Base-by-base conservation (phyloP, 53 echinoderm and acorn worm species). In the Crossaster papposus region DNA sequence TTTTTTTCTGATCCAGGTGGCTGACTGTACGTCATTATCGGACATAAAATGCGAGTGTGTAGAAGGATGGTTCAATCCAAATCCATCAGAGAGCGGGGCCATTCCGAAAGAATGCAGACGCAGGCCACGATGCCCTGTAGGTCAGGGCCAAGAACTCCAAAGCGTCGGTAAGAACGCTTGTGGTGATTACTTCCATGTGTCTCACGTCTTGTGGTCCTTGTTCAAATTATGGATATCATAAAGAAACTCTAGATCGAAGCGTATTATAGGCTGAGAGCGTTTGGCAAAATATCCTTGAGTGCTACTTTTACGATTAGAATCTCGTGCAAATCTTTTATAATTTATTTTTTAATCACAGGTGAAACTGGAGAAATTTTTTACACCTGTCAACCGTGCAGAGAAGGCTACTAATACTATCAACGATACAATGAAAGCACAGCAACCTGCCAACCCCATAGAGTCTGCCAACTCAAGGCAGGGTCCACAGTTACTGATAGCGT, bases 11-110 rank as follows among this genome's bases (percentile, higher is more conserved):
- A 18, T 44, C 22, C n/a, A 82, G 82, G 65, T 65, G 8, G 30
- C 36, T 65, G 37, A 82, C 26, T 82, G 82, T 44, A 82, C 82
- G 29, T 3, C 68, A 14, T 44, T 0, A 8, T 36, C 68, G 1
- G 82, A 82, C 65, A 65, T 82, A 65, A 68, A 23, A 26, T 82
- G 82, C 32, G 17, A 37, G 26, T 82, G 82, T 38, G 44, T 37
- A 1, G 68, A 50, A 0, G 82, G 82, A 1, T 82, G 82, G 82
- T 82, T 24, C 15, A 82, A 82, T 68, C 82, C 82, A 0, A 23
- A 30, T 29, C n/a, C 38, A 28, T 68, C 50, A 26, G 50, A 68
- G 18, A 8, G 28, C 6, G 10, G 29, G 33, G 68, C 24, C 65
- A 30, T 65, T 28, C 82, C 82, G 14, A 37, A 13, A 7, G 70